phyloP scores from a whole-genome alignment of 2,797 vertebrate genomes.

The Betta splendens region DNA sequence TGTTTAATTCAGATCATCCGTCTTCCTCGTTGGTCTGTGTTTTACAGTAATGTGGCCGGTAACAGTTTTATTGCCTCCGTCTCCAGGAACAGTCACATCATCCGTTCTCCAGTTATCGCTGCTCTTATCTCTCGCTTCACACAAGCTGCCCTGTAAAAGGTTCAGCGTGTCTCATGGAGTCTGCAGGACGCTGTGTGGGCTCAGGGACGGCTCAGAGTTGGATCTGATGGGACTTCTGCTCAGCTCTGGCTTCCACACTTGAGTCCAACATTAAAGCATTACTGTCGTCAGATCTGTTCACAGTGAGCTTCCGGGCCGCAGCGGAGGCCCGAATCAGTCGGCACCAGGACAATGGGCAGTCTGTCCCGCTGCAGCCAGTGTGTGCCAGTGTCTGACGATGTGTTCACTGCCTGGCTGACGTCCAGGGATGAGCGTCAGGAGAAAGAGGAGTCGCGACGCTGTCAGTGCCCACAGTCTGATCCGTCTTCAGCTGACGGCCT shows the following conservation, averaged over 20 bases:
- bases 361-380: constrained; percentile 65
- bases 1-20: too few relatives aligned
- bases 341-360: constrained; percentile 63
- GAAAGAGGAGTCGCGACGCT: too few relatives aligned
- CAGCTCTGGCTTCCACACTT: too few relatives aligned
- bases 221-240: too few relatives aligned
- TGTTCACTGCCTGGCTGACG: constrained; percentile 38
- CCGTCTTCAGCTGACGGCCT: too few relatives aligned
- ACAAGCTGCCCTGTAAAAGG: background rate
- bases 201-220: too few relatives aligned
- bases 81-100: background rate
- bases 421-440: constrained; percentile 35
- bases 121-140: background rate
- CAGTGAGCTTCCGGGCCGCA: constrained; percentile 25
- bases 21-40: too few relatives aligned
- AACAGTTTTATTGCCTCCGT: background rate
- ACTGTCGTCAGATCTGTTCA: constrained; percentile 24
- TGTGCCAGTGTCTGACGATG: constrained; percentile 59
- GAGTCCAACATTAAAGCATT: background rate
- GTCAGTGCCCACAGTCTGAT: constrained; percentile 3
- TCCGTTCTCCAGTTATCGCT: background rate
- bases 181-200: too few relatives aligned
- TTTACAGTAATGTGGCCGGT: too few relatives aligned
- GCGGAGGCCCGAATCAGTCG: constrained; percentile 10
- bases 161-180: background rate